These are phyloP conservation scores for Meliscaeva auricollis DNA, from an alignment of 2,888 invertebrate species.

Conservation along the genomic window DNA sequence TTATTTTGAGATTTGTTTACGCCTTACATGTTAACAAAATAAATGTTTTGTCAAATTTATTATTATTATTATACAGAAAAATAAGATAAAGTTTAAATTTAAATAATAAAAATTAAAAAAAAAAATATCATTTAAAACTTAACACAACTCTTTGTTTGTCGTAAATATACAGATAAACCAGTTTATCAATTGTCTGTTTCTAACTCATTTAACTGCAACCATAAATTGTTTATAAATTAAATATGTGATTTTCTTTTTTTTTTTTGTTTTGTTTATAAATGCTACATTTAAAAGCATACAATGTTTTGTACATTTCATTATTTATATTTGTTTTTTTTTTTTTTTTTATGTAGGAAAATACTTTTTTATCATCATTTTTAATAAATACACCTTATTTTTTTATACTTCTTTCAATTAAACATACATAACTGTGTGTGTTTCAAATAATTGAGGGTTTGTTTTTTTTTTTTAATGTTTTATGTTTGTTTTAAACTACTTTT, in stretches of 20 bases:
- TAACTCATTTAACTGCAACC: conserved; percentile 48
- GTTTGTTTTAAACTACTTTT: conserved; percentile 37
- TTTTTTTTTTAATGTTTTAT: background rate
- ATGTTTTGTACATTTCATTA: conserved; percentile 57
- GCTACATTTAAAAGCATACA: conserved; percentile 64
- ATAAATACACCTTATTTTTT: conserved; percentile 48
- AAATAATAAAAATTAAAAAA: conserved; percentile 6
- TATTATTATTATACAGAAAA: conserved; percentile 34
- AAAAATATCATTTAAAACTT: conserved; percentile 45
- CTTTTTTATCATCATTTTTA: conserved; percentile 54
- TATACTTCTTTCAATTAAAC: background rate
- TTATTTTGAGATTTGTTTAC: conserved; percentile 56
- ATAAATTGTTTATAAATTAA: conserved; percentile 36
- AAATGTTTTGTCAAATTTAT: conserved; percentile 18
- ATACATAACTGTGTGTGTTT: conserved; percentile 24
- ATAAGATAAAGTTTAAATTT: background rate
- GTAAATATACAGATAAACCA: conserved; percentile 28
- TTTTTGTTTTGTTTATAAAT: conserved; percentile 66
- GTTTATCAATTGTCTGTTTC: conserved; percentile 13
- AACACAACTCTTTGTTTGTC: conserved; percentile 54
- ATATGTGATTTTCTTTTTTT: conserved; percentile 28
- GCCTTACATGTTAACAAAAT: conserved; percentile 43
- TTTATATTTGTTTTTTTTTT: background rate
- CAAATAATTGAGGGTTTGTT: conserved; percentile 19
- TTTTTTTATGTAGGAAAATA: conserved; percentile 61